These are phyloP conservation scores for Hemicrepidius hirtus DNA, from an alignment of 2,888 invertebrate species.

Conservation along the genomic window DNA sequence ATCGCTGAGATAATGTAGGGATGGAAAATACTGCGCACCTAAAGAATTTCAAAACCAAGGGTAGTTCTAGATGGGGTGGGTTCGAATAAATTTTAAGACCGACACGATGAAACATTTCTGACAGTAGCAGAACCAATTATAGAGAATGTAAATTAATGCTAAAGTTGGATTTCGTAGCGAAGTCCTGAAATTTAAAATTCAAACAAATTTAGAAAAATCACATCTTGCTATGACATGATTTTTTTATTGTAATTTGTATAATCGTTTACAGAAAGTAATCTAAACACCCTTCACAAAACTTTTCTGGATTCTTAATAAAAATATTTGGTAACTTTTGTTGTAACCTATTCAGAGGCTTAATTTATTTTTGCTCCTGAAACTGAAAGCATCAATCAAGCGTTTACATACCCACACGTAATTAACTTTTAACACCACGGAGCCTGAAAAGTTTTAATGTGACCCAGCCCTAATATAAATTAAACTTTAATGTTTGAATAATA, in stretches of 20 bases:
- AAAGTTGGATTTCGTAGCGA: background rate
- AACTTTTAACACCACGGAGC: background rate
- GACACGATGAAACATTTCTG: background rate
- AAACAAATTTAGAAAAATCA: too few species aligned
- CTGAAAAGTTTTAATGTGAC: too few species aligned
- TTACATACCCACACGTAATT: conserved; percentile 8
- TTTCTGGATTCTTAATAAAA: too few species aligned
- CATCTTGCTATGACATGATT: too few species aligned
- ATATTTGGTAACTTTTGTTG: too few species aligned
- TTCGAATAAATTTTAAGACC: background rate
- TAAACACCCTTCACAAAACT: too few species aligned
- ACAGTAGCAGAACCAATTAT: background rate
- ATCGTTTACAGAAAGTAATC: background rate
- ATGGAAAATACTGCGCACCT: background rate
- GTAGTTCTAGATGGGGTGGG: background rate
- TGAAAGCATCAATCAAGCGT: background rate
- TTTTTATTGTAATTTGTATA: background rate
- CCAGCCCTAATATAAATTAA: too few species aligned
- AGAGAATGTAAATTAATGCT: background rate
- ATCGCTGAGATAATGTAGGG: conserved; percentile 9
- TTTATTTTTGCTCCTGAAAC: conserved; percentile 2
- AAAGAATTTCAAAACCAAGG: conserved; percentile 5
- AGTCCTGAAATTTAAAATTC: too few species aligned
- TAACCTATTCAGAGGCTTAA: too few species aligned
- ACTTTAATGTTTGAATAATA: too few species aligned